phyloP scores from a whole-genome alignment of 2,113 vertebrate genomes.

The Laticauda colubrina region DNA sequence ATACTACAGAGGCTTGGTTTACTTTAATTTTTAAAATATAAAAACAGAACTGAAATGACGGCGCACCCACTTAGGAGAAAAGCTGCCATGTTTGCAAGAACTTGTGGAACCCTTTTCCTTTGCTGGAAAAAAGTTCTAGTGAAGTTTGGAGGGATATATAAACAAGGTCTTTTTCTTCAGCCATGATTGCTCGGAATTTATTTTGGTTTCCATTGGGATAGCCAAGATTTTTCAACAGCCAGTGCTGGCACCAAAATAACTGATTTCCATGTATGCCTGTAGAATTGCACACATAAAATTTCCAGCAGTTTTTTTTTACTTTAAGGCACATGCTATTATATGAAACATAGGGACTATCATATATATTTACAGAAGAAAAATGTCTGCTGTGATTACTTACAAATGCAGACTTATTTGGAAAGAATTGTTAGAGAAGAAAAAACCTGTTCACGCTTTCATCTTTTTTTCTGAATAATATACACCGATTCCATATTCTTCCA shows the following conservation, averaged over 20 bases:
- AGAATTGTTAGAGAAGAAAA: neutral
- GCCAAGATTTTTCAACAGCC: neutral
- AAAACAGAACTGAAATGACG: neutral
- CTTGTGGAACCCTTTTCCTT: neutral
- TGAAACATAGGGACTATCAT: neutral
- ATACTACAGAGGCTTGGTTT: neutral
- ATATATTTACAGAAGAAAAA: neutral
- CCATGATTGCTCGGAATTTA: neutral
- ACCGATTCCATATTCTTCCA: neutral
- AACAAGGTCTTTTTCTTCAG: neutral
- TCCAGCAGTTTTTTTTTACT: neutral
- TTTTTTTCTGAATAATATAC: constrained; percentile 1
- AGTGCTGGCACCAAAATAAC: neutral
- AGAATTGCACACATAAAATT: neutral
- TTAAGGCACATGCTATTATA: neutral
- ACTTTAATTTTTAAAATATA: neutral
- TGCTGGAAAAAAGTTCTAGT: neutral
- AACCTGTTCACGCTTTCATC: neutral
- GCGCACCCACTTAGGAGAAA: neutral
- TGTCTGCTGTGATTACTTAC: neutral
- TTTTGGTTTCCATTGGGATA: neutral
- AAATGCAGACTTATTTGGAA: neutral
- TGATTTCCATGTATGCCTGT: neutral
- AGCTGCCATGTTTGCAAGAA: neutral
- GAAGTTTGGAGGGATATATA: neutral